Evolutionary conservation across 2,113 vertebrate species (phyloP), one percentile per base, ranked within the genome.

Genomic region (Pandion haliaetus): DNA sequence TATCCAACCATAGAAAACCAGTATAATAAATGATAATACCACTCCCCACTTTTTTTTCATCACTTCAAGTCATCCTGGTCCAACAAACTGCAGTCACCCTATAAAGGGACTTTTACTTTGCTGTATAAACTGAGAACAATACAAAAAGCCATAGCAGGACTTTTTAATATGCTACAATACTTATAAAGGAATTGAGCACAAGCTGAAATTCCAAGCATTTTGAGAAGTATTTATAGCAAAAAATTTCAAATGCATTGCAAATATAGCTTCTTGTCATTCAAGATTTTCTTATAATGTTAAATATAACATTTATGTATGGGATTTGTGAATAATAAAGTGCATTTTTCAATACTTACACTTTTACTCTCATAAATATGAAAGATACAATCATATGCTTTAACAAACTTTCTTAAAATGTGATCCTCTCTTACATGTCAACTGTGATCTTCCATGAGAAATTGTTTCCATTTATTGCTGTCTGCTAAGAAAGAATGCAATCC

Each of bases 401-500:
- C 8, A 78, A 74, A 34, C 21, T 92, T 96, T 47, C 63, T 54
- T 73, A 52, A 52, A 49, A 70, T 84, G 17, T 36, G 34, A 63
- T 45, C 40, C n/a, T 67, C 38, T 85, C 65, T 36, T 70, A 88
- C 8, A 69, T 95, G 95, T 93, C 84, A 92, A 4, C 34, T 26
- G 49, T 55, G 62, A 92, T 34, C 80, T 80, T 95, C 82, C 19
- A 1, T 76, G 82, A 91, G 66, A 92, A 70, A 84, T 90, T 90
- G 57, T 47, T 94, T 82, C 81, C 40, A 44, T 84, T 89, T 86
- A 65, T 94, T 74, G 59, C 88, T 93, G n/a, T 92, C 91, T 97
- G 58, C 88, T 86, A 81, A 95, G 94, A 90, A 93, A 93, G 92
- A 97, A 92, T 93, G 82, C 80, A 96, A 92, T 97, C 80, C 91